A percentile compares a stretch with the other conserved stretches of the same genome.
phyloP scores from a whole-genome alignment of 2,113 vertebrate genomes.

The Odocoileus virginianus region DNA sequence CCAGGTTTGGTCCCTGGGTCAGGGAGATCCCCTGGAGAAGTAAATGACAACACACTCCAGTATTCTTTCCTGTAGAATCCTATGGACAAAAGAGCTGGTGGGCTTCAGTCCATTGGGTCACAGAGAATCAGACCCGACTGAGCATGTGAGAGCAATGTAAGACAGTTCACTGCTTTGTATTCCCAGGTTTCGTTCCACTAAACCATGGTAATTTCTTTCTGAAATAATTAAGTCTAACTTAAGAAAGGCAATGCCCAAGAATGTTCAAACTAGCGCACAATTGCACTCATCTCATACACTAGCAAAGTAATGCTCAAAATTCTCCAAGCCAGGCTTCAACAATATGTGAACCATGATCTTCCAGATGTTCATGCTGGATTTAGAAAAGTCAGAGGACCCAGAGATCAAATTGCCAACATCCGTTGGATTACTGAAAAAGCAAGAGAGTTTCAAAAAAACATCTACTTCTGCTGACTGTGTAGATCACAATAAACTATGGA shows the following conservation, averaged over 20 bases:
- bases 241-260: background rate
- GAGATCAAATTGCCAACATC: background rate
- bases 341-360: background rate
- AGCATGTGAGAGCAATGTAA: background rate
- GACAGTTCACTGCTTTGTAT: background rate
- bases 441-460: background rate
- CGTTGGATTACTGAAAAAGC: background rate
- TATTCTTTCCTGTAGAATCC: background rate
- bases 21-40: background rate
- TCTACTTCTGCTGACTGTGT: background rate
- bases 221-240: constrained; percentile 1
- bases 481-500: background rate
- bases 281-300: background rate
- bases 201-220: constrained; percentile 16
- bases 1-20: background rate
- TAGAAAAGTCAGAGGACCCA: background rate
- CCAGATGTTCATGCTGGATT: background rate
- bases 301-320: background rate
- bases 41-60: background rate
- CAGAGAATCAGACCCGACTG: background rate
- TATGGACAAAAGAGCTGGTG: background rate
- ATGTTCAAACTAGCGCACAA: background rate
- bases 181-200: background rate
- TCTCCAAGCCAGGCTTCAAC: background rate
- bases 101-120: background rate